These are phyloP conservation scores for Eupithecia inturbata DNA, from an alignment of 2,888 invertebrate genomes.

Conservation along the genomic window DNA sequence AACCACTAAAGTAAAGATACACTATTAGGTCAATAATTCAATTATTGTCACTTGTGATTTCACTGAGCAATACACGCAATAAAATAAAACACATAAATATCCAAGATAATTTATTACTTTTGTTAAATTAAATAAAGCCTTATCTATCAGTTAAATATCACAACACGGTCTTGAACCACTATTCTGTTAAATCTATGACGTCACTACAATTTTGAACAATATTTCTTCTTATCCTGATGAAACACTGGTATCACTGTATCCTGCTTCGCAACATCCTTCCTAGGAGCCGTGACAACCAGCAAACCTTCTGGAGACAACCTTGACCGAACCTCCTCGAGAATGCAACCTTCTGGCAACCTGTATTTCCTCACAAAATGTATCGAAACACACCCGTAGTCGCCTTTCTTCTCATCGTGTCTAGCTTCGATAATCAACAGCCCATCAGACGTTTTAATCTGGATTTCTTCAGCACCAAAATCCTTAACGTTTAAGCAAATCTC, in stretches of 20 bases:
- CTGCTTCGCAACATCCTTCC: slow-evolving; percentile 51
- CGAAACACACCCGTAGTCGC: slow-evolving; percentile 65
- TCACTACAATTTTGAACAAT: slow-evolving; percentile 58
- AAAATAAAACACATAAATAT: neutral
- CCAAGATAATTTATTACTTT: neutral
- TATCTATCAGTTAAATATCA: neutral
- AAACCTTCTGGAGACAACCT: slow-evolving; percentile 63
- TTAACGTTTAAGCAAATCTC: slow-evolving; percentile 63
- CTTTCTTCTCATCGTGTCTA: slow-evolving; percentile 68
- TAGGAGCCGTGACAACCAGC: slow-evolving; percentile 59
- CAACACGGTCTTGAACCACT: neutral
- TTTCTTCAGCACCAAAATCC: slow-evolving; percentile 66
- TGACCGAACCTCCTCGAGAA: slow-evolving; percentile 59
- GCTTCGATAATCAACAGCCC: slow-evolving; percentile 65
- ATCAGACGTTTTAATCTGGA: slow-evolving; percentile 59
- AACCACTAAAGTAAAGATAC: neutral
- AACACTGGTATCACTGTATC: slow-evolving; percentile 67
- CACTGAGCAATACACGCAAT: neutral
- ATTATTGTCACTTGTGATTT: neutral
- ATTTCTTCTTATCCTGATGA: slow-evolving; percentile 50
- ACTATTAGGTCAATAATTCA: neutral
- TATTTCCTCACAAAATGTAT: slow-evolving; percentile 66
- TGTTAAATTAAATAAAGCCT: neutral
- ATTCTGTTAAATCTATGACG: neutral
- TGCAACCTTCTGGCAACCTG: slow-evolving; percentile 62